Percentiles rank a stretch among this genome's conserved stretches.
Conservation (phyloP, 2,888 invertebrate species). For the Microplitis deprimator region DNA sequence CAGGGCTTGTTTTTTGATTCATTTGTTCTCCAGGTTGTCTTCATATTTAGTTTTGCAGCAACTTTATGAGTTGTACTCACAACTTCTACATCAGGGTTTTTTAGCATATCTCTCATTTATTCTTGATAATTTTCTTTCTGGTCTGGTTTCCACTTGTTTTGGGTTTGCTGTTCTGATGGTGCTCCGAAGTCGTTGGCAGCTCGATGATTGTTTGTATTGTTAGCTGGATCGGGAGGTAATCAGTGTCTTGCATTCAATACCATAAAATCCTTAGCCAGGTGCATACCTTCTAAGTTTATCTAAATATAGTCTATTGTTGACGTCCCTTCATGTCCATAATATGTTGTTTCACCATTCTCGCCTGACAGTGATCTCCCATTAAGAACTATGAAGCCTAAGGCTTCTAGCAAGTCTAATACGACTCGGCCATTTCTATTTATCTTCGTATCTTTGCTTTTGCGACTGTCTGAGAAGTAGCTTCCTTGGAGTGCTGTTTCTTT, state of each 20-base stretch:
- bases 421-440: constrained; percentile 2
- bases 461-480: neutral
- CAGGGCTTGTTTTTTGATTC: too few species aligned
- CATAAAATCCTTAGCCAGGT: neutral
- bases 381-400: constrained; percentile 20
- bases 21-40: too few species aligned
- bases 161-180: too few species aligned
- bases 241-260: constrained; percentile 1
- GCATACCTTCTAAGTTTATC: neutral
- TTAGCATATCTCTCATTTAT: too few species aligned
- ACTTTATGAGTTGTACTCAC: too few species aligned
- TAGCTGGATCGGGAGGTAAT: constrained; percentile 5
- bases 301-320: constrained; percentile 19
- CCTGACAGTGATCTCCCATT: constrained; percentile 29
- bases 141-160: too few species aligned
- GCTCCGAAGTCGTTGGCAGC: too few species aligned
- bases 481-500: too few species aligned
- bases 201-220: neutral
- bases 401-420: neutral
- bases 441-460: neutral
- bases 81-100: too few species aligned
- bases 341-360: constrained; percentile 9
- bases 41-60: too few species aligned
- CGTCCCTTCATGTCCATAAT: constrained; percentile 14
- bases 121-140: too few species aligned